These are phyloP conservation scores for Acanthurus leucopareius DNA, from an alignment of 2,797 vertebrate species.

Conservation along the genomic window DNA sequence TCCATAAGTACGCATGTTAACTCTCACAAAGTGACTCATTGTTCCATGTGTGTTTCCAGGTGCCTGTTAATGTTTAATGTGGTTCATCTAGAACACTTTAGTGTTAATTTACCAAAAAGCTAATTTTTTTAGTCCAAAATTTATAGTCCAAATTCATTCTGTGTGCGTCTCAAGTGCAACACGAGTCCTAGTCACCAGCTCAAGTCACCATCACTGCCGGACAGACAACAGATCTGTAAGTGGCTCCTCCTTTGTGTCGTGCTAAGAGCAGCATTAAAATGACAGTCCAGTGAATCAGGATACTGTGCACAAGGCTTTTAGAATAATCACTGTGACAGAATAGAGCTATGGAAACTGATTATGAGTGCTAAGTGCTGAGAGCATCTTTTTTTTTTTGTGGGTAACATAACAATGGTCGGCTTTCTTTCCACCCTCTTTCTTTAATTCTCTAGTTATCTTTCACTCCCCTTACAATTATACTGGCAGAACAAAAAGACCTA, in stretches of 20 bases:
- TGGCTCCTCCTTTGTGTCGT: not conserved
- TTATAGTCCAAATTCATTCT: no score
- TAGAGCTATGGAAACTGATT: constrained; percentile 35
- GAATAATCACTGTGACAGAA: constrained; percentile 25
- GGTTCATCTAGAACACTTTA: no score
- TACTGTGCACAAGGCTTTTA: constrained; percentile 25
- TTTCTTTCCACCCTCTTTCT: constrained; percentile 10
- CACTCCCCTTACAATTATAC: not conserved
- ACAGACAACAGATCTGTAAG: not conserved
- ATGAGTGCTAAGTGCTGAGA: constrained; percentile 24
- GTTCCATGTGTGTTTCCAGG: no score
- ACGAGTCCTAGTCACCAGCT: no score
- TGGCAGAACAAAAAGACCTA: not conserved
- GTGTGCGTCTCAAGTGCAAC: no score
- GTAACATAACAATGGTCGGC: constrained; percentile 11
- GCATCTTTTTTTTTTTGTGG: constrained; percentile 13
- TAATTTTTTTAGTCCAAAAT: no score
- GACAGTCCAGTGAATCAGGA: constrained; percentile 13
- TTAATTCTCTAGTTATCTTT: not conserved
- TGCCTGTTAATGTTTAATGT: no score
- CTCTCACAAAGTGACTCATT: no score
- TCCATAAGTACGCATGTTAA: no score
- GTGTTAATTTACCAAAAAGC: no score
- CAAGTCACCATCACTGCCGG: no score
- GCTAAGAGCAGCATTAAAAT: constrained; percentile 21